Percentiles rank a stretch among this genome's conserved stretches.
Evolutionary conservation across 92 coral and sea anemone genomes (phyloP).

Genomic region (Pocillopora grandis): DNA sequence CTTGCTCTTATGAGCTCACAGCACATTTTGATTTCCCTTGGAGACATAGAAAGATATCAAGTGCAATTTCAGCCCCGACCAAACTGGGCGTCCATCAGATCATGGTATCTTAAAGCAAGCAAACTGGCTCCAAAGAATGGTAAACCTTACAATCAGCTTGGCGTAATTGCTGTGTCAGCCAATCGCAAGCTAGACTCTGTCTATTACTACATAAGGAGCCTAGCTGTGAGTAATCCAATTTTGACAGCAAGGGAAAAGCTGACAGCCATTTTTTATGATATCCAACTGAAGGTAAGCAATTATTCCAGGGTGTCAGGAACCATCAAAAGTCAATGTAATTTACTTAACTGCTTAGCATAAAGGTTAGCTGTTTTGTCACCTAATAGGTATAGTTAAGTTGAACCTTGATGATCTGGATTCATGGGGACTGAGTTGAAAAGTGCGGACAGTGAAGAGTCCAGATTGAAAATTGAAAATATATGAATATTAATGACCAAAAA

Average conservation of each 20-base stretch:
- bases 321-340: too few species aligned
- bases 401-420: background rate
- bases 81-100: conserved; percentile 86
- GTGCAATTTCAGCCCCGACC: conserved; percentile 66
- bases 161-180: conserved; percentile 94
- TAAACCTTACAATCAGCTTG: conserved; percentile 95
- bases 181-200: conserved; percentile 95
- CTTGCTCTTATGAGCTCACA: conserved; percentile 91
- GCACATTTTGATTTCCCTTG: conserved; percentile 87
- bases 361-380: too few species aligned
- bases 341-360: too few species aligned
- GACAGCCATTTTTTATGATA: conserved; percentile 83
- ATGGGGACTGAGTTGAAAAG: too few species aligned
- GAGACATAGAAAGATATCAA: conserved; percentile 90
- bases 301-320: background rate
- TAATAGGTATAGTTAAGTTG: background rate
- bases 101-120: conserved; percentile 89
- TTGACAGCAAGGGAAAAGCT: conserved; percentile 91
- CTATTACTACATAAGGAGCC: conserved; percentile 86
- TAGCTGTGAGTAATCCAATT: conserved; percentile 85
- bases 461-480: too few species aligned
- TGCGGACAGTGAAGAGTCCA: too few species aligned
- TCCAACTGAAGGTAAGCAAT: conserved; percentile 84
- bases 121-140: conserved; percentile 97
- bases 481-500: too few species aligned